These are phyloP conservation scores for Spheniscus humboldti DNA, from an alignment of 2,797 vertebrate genomes.

Conservation along the genomic window DNA sequence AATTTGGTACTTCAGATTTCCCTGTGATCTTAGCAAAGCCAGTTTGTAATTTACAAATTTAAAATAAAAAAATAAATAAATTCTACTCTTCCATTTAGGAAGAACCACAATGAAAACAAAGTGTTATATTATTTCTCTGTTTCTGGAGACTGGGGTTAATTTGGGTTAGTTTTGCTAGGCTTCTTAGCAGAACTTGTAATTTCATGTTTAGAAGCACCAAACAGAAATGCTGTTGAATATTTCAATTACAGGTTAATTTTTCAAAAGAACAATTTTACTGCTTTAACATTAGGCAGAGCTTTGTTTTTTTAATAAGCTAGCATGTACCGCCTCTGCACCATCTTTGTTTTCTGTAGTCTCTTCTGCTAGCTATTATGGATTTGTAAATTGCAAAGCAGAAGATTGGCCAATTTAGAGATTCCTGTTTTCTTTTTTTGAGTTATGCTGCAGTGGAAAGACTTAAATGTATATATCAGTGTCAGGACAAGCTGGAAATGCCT, in stretches of 20 bases:
- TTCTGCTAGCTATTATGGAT: neutral
- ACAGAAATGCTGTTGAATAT: neutral
- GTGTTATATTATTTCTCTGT: neutral
- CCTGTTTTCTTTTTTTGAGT: neutral
- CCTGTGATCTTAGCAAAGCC: neutral
- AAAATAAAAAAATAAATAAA: neutral
- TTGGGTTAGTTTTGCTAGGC: neutral
- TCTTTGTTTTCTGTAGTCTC: neutral
- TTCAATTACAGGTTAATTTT: neutral
- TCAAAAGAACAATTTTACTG: neutral
- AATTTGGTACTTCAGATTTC: neutral
- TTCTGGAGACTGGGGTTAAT: neutral
- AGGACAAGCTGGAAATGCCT: no score
- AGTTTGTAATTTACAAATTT: neutral
- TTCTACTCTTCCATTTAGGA: neutral
- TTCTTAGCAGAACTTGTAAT: neutral
- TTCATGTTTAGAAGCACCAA: neutral
- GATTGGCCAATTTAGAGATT: neutral
- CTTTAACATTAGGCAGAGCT: neutral
- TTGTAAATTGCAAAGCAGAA: neutral
- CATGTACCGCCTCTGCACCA: neutral
- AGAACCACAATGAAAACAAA: neutral
- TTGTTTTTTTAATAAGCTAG: neutral
- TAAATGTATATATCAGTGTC: fast-evolving
- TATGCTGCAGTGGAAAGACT: neutral